Evolutionary conservation across 2,888 invertebrate species (phyloP), one percentile per base, ranked within the genome.

Genomic region (Aradus depressus): DNA sequence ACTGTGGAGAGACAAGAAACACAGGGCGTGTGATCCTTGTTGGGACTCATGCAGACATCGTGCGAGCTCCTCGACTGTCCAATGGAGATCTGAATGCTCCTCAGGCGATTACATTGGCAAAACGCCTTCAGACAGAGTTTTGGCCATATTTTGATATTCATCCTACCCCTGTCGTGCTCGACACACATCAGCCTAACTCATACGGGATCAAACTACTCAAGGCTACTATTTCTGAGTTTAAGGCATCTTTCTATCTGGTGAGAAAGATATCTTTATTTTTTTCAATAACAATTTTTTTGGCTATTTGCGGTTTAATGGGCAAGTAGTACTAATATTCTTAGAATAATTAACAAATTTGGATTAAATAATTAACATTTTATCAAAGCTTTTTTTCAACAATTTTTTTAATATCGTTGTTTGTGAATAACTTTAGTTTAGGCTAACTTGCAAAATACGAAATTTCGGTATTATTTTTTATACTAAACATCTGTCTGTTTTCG

Each of bases 11-110:
- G 59, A 71, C 71, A 2, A 67, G 68, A 18, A 67, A 70, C 56
- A 65, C 70, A 14, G 69, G 73, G 1, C 65, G 68, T 48, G 70
- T 81, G n/a, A 66, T 78, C 8, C 65, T 82, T 34, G 70, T 81
- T 3, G 81, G 75, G 4, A 80, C 79, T 0, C 79, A 81, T 62
- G 77, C 76, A 2, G 79, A 79, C 60, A 65, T 67, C 14, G 70
- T 70, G 1, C 62, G 71, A 39, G 73, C 74, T 38, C 68, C 68
- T 8, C 71, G 72, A 60, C 73, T 72, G 42, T 67, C 71, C 41
- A 68, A 72, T 44, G 79, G 79, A 19, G 75, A 76, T 59, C 75
- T 72, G 66, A 65, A 71, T n/a, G 72, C 73, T 59, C 71, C 74
- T 4, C 75, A 76, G 32, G 55, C 55, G 18, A 39, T 22, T 1